Base-by-base conservation (phyloP, 2,888 invertebrate species). In the Salticus scenicus region DNA sequence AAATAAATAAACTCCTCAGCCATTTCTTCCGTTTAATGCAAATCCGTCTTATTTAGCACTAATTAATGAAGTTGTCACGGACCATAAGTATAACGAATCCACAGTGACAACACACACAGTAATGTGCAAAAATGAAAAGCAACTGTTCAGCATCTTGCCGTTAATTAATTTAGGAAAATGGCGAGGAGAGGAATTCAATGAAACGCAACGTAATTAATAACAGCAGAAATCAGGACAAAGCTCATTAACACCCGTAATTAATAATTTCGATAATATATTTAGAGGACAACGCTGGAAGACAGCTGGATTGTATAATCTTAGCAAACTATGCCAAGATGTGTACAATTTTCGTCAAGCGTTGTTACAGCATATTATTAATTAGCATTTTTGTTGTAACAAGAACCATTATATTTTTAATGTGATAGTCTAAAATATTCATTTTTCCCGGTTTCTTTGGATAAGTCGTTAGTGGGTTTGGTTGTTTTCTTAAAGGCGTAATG, bases 121-220 rank as follows among this genome's bases (percentile, higher is more conserved):
- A 37, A 10, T 28, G 28, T 37, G 66, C 64, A 83, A 82, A 82
- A 82, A 82, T 79, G 72, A 42, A 72, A 72, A 51, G 17, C 51
- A 28, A 33, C 24, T 17, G 64, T 17, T 27, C 30, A 41, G 63
- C 24, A 20, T 33, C 33, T 20, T 7, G 12, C 41, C 37, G 83
- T 67, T 84, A 84, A 84, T 84, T 84, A 84, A 84, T 84, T 84
- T 84, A 69, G 37, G 72, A 69, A 77, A 84, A 84, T 77, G 66
- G 67, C 67, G 64, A 66, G 64, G 64, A 72, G 72, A 51, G 71
- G 77, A 73, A 77, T 84, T 84, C 83, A 84, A 84, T 84, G 77
- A 84, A 84, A 72, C 72, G 78, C 24, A 28, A 69, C 31, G 77
- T 78, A 84, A 84, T 84, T 84, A 84, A 84, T 84, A 77, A 78